Base-by-base conservation (phyloP, 1,140 invertebrate species). In the Capitella teleta region DNA sequence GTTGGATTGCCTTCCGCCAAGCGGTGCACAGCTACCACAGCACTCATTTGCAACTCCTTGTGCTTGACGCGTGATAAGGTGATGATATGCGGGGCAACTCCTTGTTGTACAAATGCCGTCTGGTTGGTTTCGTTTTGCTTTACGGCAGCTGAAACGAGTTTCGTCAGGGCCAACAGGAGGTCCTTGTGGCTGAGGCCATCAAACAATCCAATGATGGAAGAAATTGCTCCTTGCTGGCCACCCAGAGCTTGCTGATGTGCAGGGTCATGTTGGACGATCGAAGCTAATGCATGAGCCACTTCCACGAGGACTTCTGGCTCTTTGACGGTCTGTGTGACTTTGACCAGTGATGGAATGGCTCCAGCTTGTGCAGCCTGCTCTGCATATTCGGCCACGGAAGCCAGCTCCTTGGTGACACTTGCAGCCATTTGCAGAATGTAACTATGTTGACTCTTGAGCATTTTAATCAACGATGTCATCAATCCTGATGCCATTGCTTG, bases 11-110 rank as follows among this genome's bases (percentile, higher is more conserved):
- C 55, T 6, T 65, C 60, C 23, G 61, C 67, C 8, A 71, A 47
- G 21, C 51, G 47, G 55, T 64, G 59, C 36, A 71, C 63, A 4
- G 63, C 59, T 38, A 63, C 60, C 2, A 70, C 67, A 42, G 66
- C 61, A n/a, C 56, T 61, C 8, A 63, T 50, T 51, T 70, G 66
- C 10, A 67, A 46, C 2, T 67, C 63, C 43, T 57, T 57, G 50
- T 62, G 58, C 36, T 57, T 55, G 1, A 56, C 47, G 21, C 58
- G 45, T 16, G 54, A 55, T 16, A 68, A 43, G 14, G 43, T 28
- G 18, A 59, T 56, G n/a, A 71, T 54, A 48, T 62, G 57, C 14
- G 49, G 43, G 2, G 62, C 59, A 3, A 61, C 57, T 2, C 64
- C 63, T 25, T 59, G 55, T 38, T 63, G 59, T 12, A 42, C 49